Evolutionary conservation across 2,888 invertebrate species (phyloP).

Genomic region (Sminthurides aquaticus): DNA sequence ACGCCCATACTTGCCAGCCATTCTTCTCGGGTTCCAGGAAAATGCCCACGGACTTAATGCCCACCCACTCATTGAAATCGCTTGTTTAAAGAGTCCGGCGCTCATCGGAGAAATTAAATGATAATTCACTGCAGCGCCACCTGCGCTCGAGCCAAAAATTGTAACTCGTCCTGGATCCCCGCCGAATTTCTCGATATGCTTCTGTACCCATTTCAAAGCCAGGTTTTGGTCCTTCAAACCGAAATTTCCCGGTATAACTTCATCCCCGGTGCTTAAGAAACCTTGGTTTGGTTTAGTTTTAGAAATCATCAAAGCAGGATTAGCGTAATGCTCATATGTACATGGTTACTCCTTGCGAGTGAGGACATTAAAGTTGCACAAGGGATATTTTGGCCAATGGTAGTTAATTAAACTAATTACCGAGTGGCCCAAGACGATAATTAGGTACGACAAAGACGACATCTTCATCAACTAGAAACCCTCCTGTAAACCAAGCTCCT

Average conservation of each 20-base stretch:
- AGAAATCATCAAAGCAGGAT: too few species aligned
- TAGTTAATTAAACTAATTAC: too few species aligned
- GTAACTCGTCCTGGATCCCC: neutral
- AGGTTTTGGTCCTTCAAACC: conserved; percentile 1
- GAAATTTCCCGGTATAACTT: neutral
- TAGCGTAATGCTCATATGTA: too few species aligned
- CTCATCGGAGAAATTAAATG: neutral
- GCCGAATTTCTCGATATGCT: conserved; percentile 1
- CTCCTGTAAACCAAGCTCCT: neutral
- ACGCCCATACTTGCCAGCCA: neutral
- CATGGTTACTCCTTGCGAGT: too few species aligned
- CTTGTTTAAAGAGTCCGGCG: conserved; percentile 1
- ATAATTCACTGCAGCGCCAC: neutral
- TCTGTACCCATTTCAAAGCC: neutral
- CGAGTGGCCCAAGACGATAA: conserved; percentile 7
- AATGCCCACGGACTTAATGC: conserved; percentile 3
- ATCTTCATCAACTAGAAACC: conserved; percentile 9
- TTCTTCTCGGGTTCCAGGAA: neutral
- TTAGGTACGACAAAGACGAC: neutral
- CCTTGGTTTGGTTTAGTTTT: neutral
- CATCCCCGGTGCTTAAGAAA: conserved; percentile 1
- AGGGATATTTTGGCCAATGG: too few species aligned
- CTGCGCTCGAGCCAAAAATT: neutral
- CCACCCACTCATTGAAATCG: conserved; percentile 2
- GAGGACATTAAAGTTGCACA: too few species aligned